Base-by-base conservation (phyloP, 2,113 vertebrate genomes). In the Coryphaenoides rupestris region DNA sequence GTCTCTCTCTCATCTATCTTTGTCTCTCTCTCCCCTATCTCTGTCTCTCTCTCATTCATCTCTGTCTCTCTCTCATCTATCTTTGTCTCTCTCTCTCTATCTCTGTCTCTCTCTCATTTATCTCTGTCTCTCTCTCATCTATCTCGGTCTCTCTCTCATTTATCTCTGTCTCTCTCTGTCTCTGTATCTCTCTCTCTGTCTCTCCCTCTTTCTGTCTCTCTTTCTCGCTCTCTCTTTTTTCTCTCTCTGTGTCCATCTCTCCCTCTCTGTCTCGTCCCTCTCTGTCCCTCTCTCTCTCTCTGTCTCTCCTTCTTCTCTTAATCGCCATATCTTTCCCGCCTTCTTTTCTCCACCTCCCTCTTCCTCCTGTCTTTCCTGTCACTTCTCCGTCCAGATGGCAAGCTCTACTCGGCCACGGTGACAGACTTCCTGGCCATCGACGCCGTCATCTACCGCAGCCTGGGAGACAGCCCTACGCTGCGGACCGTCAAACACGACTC, bases 341-440 rank as follows among this genome's bases (percentile, higher is more conserved):
- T 55, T 60, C 72, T 60, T 57, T 55, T 49, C 19, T 62, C 60
- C 26, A 45, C 52, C 60, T 24, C 46, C 26, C 47, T 26, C 7
- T 53, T 17, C 26, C 49, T 60, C 68, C 55, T 74, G 69, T 72
- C 64, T 19, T 45, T 21, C 60, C 70, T 78, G 75, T 76, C 58
- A 82, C 55, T 69, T 73, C 64, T 23, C 55, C 16, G 2, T 63
- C 23, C 80, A 98, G 97, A 96, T 89, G 95, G 96, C 87, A 98
- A 96, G 78, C 90, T 99, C 16, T 99, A 98, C 88, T 99, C 97
- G 1, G 97, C 96, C 85, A 98, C 96, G 19, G 96, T 99, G 84
- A 99, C 97, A 2, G 97, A 99, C 90, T 99, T 99, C 84, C 93
- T 99, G 40, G 97, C 97, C 14, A 99, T 99, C 58, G 97, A 99